Conservation (phyloP, 1,140 invertebrate species). For the Zeugodacus cucurbitae region DNA sequence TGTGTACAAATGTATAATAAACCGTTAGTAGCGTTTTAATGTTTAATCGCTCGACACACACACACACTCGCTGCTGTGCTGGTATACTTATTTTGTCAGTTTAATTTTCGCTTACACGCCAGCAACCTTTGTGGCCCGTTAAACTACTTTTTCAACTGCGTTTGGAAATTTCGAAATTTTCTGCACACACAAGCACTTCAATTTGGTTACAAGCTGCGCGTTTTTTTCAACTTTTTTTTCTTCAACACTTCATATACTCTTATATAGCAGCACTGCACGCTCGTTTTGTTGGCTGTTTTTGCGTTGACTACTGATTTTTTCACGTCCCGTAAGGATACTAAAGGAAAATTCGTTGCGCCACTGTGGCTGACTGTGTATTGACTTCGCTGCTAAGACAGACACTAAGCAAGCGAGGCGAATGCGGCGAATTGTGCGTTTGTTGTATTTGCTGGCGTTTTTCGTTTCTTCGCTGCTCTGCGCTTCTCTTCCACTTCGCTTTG, state of each 20-base stretch:
- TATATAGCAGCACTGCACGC: background rate
- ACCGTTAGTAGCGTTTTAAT: background rate
- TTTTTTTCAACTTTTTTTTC: background rate
- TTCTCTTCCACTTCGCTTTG: background rate
- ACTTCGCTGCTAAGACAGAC: background rate
- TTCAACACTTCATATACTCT: background rate
- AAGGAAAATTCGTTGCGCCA: slow-evolving; percentile 5
- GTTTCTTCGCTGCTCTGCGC: background rate
- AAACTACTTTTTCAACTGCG: background rate
- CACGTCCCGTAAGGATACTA: slow-evolving; percentile 36
- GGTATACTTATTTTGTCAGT: background rate
- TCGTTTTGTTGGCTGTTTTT: slow-evolving; percentile 32
- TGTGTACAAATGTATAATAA: background rate
- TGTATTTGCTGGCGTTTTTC: background rate
- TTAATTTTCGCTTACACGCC: background rate
- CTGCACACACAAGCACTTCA: background rate
- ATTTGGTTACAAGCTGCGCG: background rate
- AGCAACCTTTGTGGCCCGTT: background rate
- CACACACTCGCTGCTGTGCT: background rate
- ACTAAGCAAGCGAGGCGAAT: background rate
- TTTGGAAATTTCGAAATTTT: background rate
- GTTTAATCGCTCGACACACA: background rate
- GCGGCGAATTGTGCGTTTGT: slow-evolving; percentile 37
- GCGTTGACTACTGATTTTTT: slow-evolving; percentile 30
- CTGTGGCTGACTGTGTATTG: background rate